A percentile compares a stretch with the other conserved stretches of the same genome.
These are phyloP conservation scores for Gymnopithys bicolor DNA, from an alignment of 2,797 vertebrate genomes.

Conservation along the genomic window DNA sequence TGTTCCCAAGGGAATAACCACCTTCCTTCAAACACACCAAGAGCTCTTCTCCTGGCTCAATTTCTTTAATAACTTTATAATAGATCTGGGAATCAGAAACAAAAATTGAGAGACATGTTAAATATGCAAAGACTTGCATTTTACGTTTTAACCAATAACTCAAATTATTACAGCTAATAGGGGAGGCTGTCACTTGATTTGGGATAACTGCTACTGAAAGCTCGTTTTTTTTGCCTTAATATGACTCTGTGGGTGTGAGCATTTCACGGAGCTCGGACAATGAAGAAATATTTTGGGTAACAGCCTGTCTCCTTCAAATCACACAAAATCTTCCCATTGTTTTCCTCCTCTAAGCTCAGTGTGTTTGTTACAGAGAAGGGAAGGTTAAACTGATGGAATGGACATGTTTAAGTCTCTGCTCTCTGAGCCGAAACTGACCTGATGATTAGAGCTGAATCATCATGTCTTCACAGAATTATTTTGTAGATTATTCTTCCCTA, in stretches of 20 bases:
- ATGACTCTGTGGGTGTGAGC: neutral
- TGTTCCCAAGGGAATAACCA: slow-evolving; percentile 89
- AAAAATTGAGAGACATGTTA: slow-evolving; percentile 29
- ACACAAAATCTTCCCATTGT: neutral
- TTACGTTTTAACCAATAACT: neutral
- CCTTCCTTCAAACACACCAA: slow-evolving; percentile 96
- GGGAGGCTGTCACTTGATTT: neutral
- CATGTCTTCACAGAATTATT: fast-evolving
- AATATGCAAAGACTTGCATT: neutral
- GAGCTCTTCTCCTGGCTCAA: slow-evolving; percentile 95
- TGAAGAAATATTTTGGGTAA: neutral
- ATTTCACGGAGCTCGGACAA: neutral
- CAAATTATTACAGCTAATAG: neutral
- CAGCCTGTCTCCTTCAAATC: neutral
- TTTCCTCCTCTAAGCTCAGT: neutral
- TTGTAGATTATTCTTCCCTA: neutral
- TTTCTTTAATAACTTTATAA: slow-evolving; percentile 97
- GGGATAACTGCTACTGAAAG: neutral
- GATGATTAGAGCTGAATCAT: neutral
- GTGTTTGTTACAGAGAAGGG: neutral
- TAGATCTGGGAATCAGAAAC: slow-evolving; percentile 84
- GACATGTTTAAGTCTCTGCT: neutral
- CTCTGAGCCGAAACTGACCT: neutral
- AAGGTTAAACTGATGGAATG: neutral
- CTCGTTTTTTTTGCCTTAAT: neutral